Base-by-base conservation (phyloP, 1,140 invertebrate genomes). In the Euborellia annulipes region DNA sequence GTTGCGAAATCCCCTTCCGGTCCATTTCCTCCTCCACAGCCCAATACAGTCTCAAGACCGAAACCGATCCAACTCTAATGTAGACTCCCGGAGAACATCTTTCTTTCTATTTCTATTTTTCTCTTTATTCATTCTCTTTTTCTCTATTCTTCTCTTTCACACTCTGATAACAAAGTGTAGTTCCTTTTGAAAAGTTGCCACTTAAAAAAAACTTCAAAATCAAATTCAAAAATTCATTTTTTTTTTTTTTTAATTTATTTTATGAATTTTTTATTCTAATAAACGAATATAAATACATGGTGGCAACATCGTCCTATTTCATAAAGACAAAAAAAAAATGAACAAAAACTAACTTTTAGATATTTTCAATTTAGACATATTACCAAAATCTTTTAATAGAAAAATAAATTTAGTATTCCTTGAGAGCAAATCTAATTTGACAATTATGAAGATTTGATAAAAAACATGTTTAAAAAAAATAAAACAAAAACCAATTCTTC, bases 341-440 rank as follows among this genome's bases (percentile, higher is more conserved):
- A 40, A 41, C 41, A 36, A 22, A 43, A 23, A 39, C 14, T 47
- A 47, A 47, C 22, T 42, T 37, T 16, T 47, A 47, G 45, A 30
- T 7, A 42, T 41, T 47, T 34, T 41, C 39, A 36, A 41, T 47
- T 46, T 47, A 47, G 45, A 41, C 11, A 41, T 41, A 42, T 42
- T 41, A 34, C 39, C 20, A 41, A 27, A 23, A 36, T 37, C 45
- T 47, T 16, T 41, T 13, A 47, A 38, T 47, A 47, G 45, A 47
- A 46, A 34, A 14, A 38, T 38, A n/a, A 41, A 34, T 47, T 47
- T 41, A 42, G 45, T 14, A 46, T 32, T 47, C 39, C 45, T 42
- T 47, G 27, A 32, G 27, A 45, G 43, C 43, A 45, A 45, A 45
- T 45, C 19, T 45, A 36, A 45, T 45, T 38, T 45, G 34, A 38